Evolutionary conservation across 1,140 invertebrate species (phyloP), one percentile per base, ranked within the genome.

Genomic region (Pseudomyrmex dendroicus): DNA sequence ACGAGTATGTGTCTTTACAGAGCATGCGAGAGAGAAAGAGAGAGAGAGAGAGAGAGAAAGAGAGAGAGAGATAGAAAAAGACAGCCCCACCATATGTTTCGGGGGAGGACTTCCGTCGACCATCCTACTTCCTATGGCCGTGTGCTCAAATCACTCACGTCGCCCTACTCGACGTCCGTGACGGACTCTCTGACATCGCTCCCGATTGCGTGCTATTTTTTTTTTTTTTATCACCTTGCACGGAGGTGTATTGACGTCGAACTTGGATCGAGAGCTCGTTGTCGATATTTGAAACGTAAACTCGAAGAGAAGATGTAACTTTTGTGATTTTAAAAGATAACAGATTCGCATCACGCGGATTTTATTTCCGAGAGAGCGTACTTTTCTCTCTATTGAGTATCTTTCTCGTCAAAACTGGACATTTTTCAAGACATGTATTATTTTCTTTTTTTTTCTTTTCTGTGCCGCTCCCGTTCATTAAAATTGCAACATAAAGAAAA

Each of bases 51-150:
- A n/a, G 22, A 56, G 48, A 56, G 73, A 64, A 8, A 52, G 20
- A 50, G 13, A 63, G 59, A 63, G 0, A 63, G 20, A 54, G 9
- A 44, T 46, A 77, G 50, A 77, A 1, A 77, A 13, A 74, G 44
- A 35, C n/a, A 63, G 35, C 74, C 76, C 85, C 83, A 86, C 85
- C 85, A 86, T 88, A 63, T 76, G 86, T 87, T 89, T 89, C 84
- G 77, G 86, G 87, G 85, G 78, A 88, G 84, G 56, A 88, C 88
- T 92, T 93, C 93, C 92, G 90, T 70, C 89, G 92, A 84, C 92
- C 89, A 91, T 92, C 92, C 91, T 92, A 92, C 89, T 90, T 93
- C 91, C 91, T 90, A 89, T 80, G 76, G 44, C 80, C 84, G 70
- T 84, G 76, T 74, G 54, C 86, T 72, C 72, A 62, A 87, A 85